Base-by-base conservation (phyloP, 1,140 invertebrate species). In the Hydropsyche tenuis region DNA sequence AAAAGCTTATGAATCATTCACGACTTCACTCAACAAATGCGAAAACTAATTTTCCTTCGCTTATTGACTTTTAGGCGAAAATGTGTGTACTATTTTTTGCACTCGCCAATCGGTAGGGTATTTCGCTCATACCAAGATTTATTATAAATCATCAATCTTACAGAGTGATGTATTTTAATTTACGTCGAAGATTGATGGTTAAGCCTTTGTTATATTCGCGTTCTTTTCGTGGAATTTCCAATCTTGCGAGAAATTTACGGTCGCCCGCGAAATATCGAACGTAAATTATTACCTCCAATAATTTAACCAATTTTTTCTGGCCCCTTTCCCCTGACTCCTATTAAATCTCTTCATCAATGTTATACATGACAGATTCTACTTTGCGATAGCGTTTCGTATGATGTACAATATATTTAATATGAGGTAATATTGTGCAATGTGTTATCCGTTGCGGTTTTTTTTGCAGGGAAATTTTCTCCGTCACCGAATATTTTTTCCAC, bases 141-240 rank as follows among this genome's bases (percentile, higher is more conserved):
- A 60, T 60, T 60, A 60, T 60, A 60, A 25, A 60, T 60, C 56
- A 60, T 60, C 56, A 60, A 60, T 60, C 56, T 60, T 60, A 23
- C 56, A n/a, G 56, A 60, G 56, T 60, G 56, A 60, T 60, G 56
- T 60, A 60, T 60, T 60, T 60, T 60, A 60, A 60, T 60, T 60
- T 60, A 60, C 56, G 56, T 60, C 56, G 56, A 60, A 60, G 56
- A 60, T 60, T 60, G 56, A 60, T 60, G 56, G 56, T 60, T 60
- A 60, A 60, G 56, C 56, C 56, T 60, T 60, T 60, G 56, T 60
- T 60, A 60, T 60, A 60, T 60, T 60, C 56, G 56, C 12, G 18
- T 60, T 20, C 22, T 60, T 60, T 60, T 60, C 20, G 22, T 18
- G 56, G 23, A 60, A 22, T 60, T 60, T 23, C 56, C 18, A 60